Evolutionary conservation across 2,888 invertebrate genomes (phyloP).

Genomic region (Amblyteles armatorius): DNA sequence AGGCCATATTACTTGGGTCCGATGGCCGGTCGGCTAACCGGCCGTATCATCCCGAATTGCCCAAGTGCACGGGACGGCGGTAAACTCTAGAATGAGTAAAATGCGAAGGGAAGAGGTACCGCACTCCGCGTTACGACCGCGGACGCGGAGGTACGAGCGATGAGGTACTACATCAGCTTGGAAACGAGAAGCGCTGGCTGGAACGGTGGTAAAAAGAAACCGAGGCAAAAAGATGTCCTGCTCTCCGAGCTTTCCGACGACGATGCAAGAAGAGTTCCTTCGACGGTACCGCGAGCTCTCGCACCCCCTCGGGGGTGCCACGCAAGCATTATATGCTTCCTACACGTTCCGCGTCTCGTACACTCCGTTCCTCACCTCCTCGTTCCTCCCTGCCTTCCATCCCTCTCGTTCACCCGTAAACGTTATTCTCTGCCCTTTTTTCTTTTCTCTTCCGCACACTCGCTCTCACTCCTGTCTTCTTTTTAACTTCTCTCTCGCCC

Average conservation of each 20-base stretch:
- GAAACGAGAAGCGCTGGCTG: neutral
- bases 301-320: slow-evolving; percentile 76
- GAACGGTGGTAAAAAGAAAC: neutral
- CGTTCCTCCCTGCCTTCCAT: slow-evolving; percentile 42
- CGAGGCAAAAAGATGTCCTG: slow-evolving; percentile 34
- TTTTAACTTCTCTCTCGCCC: slow-evolving; percentile 52
- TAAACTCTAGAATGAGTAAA: neutral
- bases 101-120: neutral
- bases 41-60: neutral
- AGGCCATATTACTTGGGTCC: too few relatives aligned
- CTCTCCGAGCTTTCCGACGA: neutral
- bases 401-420: slow-evolving; percentile 32
- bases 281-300: slow-evolving; percentile 12
- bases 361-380: slow-evolving; percentile 20
- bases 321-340: slow-evolving; percentile 78
- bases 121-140: neutral
- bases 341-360: slow-evolving; percentile 70
- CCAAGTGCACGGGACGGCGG: neutral
- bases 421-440: slow-evolving; percentile 40
- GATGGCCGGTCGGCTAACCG: neutral
- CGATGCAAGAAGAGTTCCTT: slow-evolving; percentile 1
- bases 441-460: slow-evolving; percentile 58
- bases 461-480: slow-evolving; percentile 56
- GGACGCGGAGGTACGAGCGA: neutral
- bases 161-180: slow-evolving; percentile 3